These are phyloP conservation scores for Actinemys pallida DNA, from an alignment of 2,113 vertebrate genomes.

Conservation along the genomic window DNA sequence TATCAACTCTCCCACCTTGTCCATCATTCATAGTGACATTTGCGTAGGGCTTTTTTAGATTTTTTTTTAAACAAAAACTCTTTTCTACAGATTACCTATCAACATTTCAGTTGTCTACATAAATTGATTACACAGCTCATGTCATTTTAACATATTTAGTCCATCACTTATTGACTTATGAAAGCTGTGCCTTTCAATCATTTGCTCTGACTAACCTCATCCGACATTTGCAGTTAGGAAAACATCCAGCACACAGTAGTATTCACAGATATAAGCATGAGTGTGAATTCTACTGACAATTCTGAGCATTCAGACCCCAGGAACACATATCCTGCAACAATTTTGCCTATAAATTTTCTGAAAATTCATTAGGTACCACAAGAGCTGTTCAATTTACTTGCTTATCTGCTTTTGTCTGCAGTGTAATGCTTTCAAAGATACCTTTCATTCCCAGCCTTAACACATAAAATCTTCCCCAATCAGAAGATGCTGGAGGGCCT, in stretches of 20 bases:
- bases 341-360: constrained; percentile 42
- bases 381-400: constrained; percentile 50
- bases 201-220: not conserved
- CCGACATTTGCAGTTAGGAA: not conserved
- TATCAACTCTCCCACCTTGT: not conserved
- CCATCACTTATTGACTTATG: constrained; percentile 38
- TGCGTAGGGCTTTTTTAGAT: constrained; percentile 11
- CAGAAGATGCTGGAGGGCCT: constrained; percentile 3
- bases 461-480: constrained; percentile 50
- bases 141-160: constrained; percentile 31
- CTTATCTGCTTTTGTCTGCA: constrained; percentile 59
- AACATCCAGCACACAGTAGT: not conserved
- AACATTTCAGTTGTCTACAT: constrained; percentile 17
- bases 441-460: constrained; percentile 48
- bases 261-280: not conserved
- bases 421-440: constrained; percentile 21
- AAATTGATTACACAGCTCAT: not conserved
- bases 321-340: not conserved
- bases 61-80: constrained; percentile 34
- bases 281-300: not conserved
- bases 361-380: constrained; percentile 32
- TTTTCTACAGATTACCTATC: constrained; percentile 39
- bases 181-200: constrained; percentile 2
- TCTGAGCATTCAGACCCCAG: not conserved
- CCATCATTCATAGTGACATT: constrained; percentile 35